A percentile compares a stretch with the other conserved stretches of the same genome.
These are phyloP conservation scores for Cyprinodon brontotheroides DNA, from an alignment of 2,113 vertebrate species.

Conservation along the genomic window DNA sequence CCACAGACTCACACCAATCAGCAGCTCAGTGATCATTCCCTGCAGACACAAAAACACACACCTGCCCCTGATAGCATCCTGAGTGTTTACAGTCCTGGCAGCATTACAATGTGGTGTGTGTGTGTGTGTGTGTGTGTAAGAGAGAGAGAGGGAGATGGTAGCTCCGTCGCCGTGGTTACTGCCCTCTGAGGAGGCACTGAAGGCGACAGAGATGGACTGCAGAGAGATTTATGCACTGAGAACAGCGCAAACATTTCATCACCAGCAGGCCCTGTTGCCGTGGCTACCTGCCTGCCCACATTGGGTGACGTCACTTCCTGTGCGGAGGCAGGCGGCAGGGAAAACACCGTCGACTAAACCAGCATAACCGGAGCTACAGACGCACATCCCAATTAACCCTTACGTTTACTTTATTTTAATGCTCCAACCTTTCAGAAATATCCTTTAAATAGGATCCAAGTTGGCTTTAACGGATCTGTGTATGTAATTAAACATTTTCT, in stretches of 20 bases:
- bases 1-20: constrained; percentile 39
- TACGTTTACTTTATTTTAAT: no score
- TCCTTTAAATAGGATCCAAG: not conserved
- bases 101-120: constrained; percentile 1
- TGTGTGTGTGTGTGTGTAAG: not conserved
- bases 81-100: constrained; percentile 25
- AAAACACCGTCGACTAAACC: constrained; percentile 40
- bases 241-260: constrained; percentile 57
- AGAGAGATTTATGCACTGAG: constrained; percentile 31
- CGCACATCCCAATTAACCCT: not conserved
- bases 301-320: constrained; percentile 58
- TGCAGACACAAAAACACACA: constrained; percentile 21
- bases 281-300: constrained; percentile 61
- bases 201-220: constrained; percentile 19
- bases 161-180: constrained; percentile 55
- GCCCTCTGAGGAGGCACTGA: constrained; percentile 21
- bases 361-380: constrained; percentile 7
- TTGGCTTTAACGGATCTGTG: no score
- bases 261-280: constrained; percentile 48
- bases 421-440: not conserved
- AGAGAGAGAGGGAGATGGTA: not conserved
- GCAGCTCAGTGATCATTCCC: constrained; percentile 31
- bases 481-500: no score
- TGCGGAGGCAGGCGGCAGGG: constrained; percentile 50
- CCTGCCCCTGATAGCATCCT: constrained; percentile 31